Percentiles rank a stretch among this genome's conserved stretches.
phyloP scores from a whole-genome alignment of 2,797 vertebrate genomes.

The Australoheros facetus region DNA sequence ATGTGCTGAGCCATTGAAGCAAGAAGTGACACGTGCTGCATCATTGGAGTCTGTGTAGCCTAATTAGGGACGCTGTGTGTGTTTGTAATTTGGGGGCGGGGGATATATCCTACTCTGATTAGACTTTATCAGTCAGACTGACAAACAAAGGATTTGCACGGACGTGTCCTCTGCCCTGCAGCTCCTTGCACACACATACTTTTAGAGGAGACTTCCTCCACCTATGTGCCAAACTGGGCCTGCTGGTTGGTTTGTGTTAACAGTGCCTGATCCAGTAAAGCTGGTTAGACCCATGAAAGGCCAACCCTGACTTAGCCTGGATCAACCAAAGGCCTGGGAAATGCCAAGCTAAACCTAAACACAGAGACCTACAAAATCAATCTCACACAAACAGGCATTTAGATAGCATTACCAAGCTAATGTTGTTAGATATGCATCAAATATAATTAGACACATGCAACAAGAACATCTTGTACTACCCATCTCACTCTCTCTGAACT shows the following conservation, averaged over 20 bases:
- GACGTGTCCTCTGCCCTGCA: conserved; percentile 7
- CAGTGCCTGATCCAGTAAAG: conserved; percentile 56
- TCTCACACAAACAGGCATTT: conserved; percentile 47
- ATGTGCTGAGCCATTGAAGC: conserved; percentile 52
- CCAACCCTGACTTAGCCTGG: conserved; percentile 44
- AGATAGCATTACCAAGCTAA: conserved; percentile 31
- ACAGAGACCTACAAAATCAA: conserved; percentile 3
- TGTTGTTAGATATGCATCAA: conserved; percentile 51
- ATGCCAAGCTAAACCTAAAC: conserved; percentile 33
- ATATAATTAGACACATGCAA: conserved; percentile 48
- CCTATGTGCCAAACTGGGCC: conserved; percentile 22
- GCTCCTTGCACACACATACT: background rate
- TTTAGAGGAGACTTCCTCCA: background rate
- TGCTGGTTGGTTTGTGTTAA: conserved; percentile 50
- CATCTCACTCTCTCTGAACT: conserved; percentile 16
- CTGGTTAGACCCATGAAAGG: conserved; percentile 53
- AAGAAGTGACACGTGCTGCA: conserved; percentile 34
- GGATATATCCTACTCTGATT: conserved; percentile 37
- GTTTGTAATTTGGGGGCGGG: conserved; percentile 23
- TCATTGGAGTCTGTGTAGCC: conserved; percentile 31
- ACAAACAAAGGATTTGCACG: conserved; percentile 24
- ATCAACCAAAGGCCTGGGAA: conserved; percentile 35
- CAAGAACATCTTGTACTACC: conserved; percentile 44
- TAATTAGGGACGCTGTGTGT: conserved; percentile 38
- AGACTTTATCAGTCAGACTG: conserved; percentile 43